Conservation (phyloP, 2,888 invertebrate genomes). For the Acanthococcus lagerstroemiae region DNA sequence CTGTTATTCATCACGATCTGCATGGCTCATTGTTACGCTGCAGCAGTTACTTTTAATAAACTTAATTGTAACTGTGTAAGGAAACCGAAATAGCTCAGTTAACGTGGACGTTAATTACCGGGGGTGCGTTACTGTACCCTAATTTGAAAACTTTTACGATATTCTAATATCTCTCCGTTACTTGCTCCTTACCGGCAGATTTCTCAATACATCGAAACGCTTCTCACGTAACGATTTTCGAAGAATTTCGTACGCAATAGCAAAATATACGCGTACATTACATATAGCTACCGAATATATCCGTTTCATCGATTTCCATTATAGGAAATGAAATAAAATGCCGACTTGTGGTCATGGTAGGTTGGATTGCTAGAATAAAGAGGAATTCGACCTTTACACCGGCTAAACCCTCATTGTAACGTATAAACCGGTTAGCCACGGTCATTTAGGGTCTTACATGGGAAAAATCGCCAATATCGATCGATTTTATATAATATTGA, state of each 20-base stretch:
- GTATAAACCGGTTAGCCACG: slow-evolving; percentile 20
- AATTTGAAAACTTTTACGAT: too few relatives aligned
- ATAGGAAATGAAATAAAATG: slow-evolving; percentile 4
- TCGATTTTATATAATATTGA: slow-evolving; percentile 20
- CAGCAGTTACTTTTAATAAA: not conserved
- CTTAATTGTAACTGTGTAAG: not conserved
- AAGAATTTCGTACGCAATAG: not conserved
- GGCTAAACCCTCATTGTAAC: slow-evolving; percentile 15
- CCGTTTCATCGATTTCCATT: too few relatives aligned
- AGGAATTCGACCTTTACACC: not conserved
- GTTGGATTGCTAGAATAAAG: slow-evolving; percentile 18
- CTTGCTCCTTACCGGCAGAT: too few relatives aligned
- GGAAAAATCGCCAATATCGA: slow-evolving; percentile 21
- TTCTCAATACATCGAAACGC: not conserved
- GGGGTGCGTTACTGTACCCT: not conserved
- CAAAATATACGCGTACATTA: too few relatives aligned
- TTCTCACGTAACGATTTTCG: not conserved
- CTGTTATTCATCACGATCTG: not conserved
- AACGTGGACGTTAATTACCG: not conserved
- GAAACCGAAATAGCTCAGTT: not conserved
- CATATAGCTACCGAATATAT: too few relatives aligned
- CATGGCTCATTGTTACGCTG: not conserved
- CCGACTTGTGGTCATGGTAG: slow-evolving; percentile 24
- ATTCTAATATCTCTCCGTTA: too few relatives aligned
- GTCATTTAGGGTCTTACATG: slow-evolving; percentile 23